phyloP scores from a whole-genome alignment of 2,888 invertebrate species.

The Lithosia quadra region DNA sequence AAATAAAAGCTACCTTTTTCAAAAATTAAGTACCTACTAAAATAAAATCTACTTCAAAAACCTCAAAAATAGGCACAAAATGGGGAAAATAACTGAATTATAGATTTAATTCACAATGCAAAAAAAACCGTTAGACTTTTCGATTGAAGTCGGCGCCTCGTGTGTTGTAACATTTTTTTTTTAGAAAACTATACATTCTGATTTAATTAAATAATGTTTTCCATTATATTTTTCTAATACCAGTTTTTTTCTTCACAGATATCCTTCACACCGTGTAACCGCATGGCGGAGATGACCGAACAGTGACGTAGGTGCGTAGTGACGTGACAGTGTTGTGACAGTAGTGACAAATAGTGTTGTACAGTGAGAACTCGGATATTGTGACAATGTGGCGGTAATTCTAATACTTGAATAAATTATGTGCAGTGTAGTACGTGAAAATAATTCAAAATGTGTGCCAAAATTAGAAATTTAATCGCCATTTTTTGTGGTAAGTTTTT shows the following conservation, averaged over 20 bases:
- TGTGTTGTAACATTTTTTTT: no score
- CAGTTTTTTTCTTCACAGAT: slow-evolving; percentile 20
- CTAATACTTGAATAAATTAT: slow-evolving; percentile 62
- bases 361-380: slow-evolving; percentile 46
- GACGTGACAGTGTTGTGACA: slow-evolving; percentile 47
- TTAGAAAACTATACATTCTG: no score
- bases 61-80: no score
- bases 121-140: no score
- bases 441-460: slow-evolving; percentile 75
- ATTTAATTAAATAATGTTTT: no score
- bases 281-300: slow-evolving; percentile 20
- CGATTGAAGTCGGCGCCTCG: no score
- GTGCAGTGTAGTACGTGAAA: slow-evolving; percentile 63
- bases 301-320: slow-evolving; percentile 26
- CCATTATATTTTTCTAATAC: background rate
- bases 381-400: slow-evolving; percentile 72
- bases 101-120: no score
- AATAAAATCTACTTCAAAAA: no score
- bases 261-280: slow-evolving; percentile 4
- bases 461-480: slow-evolving; percentile 63
- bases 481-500: slow-evolving; percentile 73
- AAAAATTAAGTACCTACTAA: no score
- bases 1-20: no score
- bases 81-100: no score
- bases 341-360: slow-evolving; percentile 56